Percentiles rank a stretch among this genome's conserved stretches.
Evolutionary conservation across 2,113 vertebrate genomes (phyloP).

Genomic region (Salvelinus namaycush): DNA sequence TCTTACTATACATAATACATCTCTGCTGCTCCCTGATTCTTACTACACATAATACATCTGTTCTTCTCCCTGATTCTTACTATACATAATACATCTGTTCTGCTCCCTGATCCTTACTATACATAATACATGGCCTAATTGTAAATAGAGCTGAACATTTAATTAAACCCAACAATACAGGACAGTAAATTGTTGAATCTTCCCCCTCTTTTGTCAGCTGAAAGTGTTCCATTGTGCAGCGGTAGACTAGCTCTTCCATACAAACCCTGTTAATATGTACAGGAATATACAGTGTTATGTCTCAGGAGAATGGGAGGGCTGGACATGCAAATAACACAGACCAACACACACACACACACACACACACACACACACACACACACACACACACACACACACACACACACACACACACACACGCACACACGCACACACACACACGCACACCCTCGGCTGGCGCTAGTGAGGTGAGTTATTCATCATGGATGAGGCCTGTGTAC

Average conservation of each 20-base stretch:
- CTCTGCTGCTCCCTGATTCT: no score
- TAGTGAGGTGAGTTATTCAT: constrained; percentile 72
- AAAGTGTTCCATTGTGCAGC: neutral
- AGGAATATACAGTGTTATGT: neutral
- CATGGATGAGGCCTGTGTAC: constrained; percentile 74
- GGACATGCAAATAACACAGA: neutral
- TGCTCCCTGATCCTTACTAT: no score
- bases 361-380: constrained; percentile 1
- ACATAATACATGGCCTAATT: constrained; percentile 71
- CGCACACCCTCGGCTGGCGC: constrained; percentile 6
- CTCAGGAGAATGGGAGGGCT: neutral
- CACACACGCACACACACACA: constrained; percentile 2
- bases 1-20: no score
- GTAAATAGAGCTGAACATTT: constrained; percentile 82
- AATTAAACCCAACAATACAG: constrained; percentile 75
- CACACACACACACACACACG: neutral
- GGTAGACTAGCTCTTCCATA: neutral
- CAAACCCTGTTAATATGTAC: neutral
- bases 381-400: no score
- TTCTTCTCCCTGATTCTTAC: no score
- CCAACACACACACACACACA: neutral
- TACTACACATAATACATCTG: no score
- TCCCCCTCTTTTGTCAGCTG: neutral
- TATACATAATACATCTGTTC: no score
- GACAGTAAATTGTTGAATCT: constrained; percentile 52